Conservation (phyloP, 2,888 invertebrate species). For the Papilio protenor region DNA sequence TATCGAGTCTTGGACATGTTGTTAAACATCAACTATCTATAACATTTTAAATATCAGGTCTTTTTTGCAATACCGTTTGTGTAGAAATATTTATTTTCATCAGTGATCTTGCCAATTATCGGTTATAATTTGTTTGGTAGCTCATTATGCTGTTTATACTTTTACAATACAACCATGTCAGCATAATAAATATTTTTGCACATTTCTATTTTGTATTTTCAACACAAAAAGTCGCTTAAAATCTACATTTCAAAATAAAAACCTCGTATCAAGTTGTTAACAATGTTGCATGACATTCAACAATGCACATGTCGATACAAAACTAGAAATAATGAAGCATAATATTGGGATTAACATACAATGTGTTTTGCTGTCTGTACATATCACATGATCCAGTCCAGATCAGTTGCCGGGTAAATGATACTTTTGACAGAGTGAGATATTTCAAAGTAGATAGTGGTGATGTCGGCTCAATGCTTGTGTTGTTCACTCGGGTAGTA, state of each 20-base stretch:
- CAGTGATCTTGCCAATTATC: too few species aligned
- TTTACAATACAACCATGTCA: too few species aligned
- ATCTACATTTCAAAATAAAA: neutral
- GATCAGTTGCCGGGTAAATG: conserved; percentile 60
- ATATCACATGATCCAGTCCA: conserved; percentile 48
- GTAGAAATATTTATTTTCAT: too few species aligned
- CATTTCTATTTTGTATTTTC: neutral
- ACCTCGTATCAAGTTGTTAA: neutral
- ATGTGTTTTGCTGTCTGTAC: conserved; percentile 47
- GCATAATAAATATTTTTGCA: too few species aligned
- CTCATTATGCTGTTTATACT: too few species aligned
- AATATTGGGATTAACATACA: conserved; percentile 35
- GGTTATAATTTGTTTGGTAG: too few species aligned
- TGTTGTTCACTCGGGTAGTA: conserved; percentile 41
- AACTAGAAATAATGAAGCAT: conserved; percentile 2
- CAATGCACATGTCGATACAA: neutral
- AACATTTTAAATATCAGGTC: too few species aligned
- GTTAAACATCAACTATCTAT: neutral
- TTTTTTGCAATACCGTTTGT: too few species aligned
- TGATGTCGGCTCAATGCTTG: conserved; percentile 61
- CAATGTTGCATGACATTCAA: neutral
- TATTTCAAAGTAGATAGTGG: conserved; percentile 63
- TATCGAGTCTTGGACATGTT: neutral
- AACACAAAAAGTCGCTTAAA: neutral
- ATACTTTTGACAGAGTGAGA: conserved; percentile 74